A percentile compares a stretch with the other conserved stretches of the same genome.
Evolutionary conservation across 2,888 invertebrate genomes (phyloP).

Genomic region (Eudasyphora cyanicolor): DNA sequence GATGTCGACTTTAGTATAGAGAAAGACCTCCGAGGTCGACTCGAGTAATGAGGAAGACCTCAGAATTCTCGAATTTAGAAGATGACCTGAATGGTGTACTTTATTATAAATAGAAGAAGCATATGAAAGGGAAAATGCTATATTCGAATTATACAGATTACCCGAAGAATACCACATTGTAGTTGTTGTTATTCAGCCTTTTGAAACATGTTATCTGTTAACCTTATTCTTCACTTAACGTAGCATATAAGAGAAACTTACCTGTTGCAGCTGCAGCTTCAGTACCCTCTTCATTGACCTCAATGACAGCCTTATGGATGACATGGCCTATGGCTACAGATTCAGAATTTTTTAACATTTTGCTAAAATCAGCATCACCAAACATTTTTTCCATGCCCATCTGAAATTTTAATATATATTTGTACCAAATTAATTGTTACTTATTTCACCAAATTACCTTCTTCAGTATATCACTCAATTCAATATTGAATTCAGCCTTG

Average conservation of each 20-base stretch:
- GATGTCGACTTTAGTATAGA: too few relatives aligned
- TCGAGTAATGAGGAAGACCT: too few relatives aligned
- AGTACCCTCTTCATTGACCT: constrained; percentile 92
- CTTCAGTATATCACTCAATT: constrained; percentile 81
- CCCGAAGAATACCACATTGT: too few relatives aligned
- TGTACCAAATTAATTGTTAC: neutral
- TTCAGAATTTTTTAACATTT: constrained; percentile 81
- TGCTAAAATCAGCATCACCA: constrained; percentile 82
- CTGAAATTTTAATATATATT: constrained; percentile 71
- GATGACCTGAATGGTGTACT: too few relatives aligned
- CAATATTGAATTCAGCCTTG: constrained; percentile 87
- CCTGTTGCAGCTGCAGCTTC: constrained; percentile 88
- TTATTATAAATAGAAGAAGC: too few relatives aligned
- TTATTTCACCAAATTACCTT: neutral
- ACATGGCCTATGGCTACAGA: constrained; percentile 84
- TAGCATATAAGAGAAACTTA: neutral
- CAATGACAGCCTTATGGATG: constrained; percentile 91
- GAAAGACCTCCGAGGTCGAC: too few relatives aligned
- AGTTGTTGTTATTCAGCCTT: too few relatives aligned
- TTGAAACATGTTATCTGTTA: too few relatives aligned
- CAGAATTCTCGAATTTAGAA: too few relatives aligned
- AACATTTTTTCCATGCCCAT: constrained; percentile 87
- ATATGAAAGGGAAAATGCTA: neutral
- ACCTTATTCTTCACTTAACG: too few relatives aligned
- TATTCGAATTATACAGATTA: too few relatives aligned